phyloP scores from a whole-genome alignment of 2,797 vertebrate species.

The Streptopelia turtur region DNA sequence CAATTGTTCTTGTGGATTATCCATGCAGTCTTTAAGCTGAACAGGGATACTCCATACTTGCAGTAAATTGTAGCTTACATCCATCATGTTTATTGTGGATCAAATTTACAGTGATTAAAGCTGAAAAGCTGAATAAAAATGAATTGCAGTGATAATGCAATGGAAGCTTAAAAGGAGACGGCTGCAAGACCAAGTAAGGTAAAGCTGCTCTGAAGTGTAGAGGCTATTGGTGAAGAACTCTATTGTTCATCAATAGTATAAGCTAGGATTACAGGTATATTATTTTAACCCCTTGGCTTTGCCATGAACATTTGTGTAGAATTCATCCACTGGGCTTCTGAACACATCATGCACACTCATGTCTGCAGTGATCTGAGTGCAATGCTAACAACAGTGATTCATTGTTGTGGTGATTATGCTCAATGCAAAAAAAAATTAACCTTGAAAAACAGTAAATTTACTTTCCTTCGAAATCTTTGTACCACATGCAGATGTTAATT shows the following conservation, averaged over 20 bases:
- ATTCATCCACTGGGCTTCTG: background rate
- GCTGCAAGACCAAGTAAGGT: background rate
- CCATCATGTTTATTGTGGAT: background rate
- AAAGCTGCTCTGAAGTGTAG: background rate
- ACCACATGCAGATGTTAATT: conserved; percentile 66
- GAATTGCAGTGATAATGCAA: background rate
- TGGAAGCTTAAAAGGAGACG: background rate
- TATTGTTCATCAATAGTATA: background rate
- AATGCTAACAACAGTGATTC: conserved; percentile 25
- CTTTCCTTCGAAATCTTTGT: conserved; percentile 47
- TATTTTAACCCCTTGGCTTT: conserved; percentile 51
- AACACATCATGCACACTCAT: conserved; percentile 1
- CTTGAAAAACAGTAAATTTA: conserved; percentile 51
- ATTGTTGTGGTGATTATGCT: conserved; percentile 24
- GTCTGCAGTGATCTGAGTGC: background rate
- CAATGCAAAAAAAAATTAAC: conserved; percentile 20
- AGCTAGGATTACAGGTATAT: background rate
- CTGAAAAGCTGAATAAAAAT: background rate
- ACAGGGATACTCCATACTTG: background rate
- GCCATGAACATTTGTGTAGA: conserved; percentile 1
- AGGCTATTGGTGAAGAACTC: background rate
- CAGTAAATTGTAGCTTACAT: background rate
- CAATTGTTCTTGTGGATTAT: background rate
- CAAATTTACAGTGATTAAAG: background rate
- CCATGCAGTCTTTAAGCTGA: background rate